A percentile compares a stretch with the other conserved stretches of the same genome.
phyloP scores from a whole-genome alignment of 2,888 invertebrate species.

The Idaea biselata region DNA sequence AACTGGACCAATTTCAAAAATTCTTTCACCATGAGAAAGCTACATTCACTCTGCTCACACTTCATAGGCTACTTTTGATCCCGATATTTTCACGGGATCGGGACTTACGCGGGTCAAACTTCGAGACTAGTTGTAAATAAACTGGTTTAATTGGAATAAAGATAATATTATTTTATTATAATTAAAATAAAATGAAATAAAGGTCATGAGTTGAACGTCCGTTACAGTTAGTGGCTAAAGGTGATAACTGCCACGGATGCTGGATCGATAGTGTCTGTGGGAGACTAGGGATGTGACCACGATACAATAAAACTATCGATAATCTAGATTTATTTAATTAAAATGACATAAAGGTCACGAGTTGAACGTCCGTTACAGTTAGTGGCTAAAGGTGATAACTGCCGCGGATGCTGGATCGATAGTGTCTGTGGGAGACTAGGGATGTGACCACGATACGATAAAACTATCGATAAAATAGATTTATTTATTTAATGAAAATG shows the following conservation, averaged over 20 bases:
- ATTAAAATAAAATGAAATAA: no score
- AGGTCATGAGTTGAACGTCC: slow-evolving; percentile 45
- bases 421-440: slow-evolving; percentile 62
- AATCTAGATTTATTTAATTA: no score
- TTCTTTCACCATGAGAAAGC: no score
- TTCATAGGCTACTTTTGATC: no score
- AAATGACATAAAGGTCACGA: slow-evolving; percentile 46
- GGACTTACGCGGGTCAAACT: no score
- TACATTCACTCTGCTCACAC: no score
- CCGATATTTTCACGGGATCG: no score
- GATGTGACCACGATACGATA: slow-evolving; percentile 33
- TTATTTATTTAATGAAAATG: no score
- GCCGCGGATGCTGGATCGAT: slow-evolving; percentile 71
- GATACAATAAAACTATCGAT: neutral
- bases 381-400: slow-evolving; percentile 39
- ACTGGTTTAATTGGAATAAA: no score
- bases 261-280: slow-evolving; percentile 74
- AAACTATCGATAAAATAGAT: neutral
- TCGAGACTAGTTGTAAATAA: no score
- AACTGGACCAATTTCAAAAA: no score
- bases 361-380: slow-evolving; percentile 51
- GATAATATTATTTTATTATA: no score
- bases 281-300: slow-evolving; percentile 46
- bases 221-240: slow-evolving; percentile 36
- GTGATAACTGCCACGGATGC: slow-evolving; percentile 54